Evolutionary conservation across 2,113 vertebrate species (phyloP).

Genomic region (Indri indri): DNA sequence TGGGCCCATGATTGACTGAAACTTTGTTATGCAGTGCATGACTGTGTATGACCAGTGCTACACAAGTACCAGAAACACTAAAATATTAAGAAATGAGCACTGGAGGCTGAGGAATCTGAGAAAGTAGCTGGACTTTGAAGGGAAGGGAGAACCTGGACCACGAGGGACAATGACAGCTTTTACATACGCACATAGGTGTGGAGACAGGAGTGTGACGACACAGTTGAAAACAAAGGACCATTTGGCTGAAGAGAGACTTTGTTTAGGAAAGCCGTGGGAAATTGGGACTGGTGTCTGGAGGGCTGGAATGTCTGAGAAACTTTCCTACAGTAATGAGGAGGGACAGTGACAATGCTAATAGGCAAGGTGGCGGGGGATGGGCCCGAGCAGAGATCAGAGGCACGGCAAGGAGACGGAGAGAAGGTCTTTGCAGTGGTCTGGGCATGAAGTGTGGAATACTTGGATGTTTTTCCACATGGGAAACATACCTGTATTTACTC

Average conservation of each 20-base stretch:
- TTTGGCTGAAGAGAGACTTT: neutral
- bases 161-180: neutral
- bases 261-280: neutral
- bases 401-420: too few species aligned
- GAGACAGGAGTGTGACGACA: neutral
- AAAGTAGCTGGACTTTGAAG: neutral
- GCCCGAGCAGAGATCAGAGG: neutral
- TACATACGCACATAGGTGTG: fast-evolving
- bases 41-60: neutral
- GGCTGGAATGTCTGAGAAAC: neutral
- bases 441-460: neutral
- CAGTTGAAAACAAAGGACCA: neutral
- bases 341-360: neutral
- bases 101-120: neutral
- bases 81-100: neutral
- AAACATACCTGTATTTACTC: neutral
- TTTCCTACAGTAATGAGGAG: neutral
- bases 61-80: neutral
- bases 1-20: neutral
- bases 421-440: neutral
- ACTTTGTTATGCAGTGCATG: neutral
- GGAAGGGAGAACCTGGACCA: neutral
- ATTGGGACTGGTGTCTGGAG: neutral
- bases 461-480: neutral
- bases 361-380: neutral